phyloP scores from a whole-genome alignment of 1,140 invertebrate genomes.

The Tetramorium alpestre region DNA sequence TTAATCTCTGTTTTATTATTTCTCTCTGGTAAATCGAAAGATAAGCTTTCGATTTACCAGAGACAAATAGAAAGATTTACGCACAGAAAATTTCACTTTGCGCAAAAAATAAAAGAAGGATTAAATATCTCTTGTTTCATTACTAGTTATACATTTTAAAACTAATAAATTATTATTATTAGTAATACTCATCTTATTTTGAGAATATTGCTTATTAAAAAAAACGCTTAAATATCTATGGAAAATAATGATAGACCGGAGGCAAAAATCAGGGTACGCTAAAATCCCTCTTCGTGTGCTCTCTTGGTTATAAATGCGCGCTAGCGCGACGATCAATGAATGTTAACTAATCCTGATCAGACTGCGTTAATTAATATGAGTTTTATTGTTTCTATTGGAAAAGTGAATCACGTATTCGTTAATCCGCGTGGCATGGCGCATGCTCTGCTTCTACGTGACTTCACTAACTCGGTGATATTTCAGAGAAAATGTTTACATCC shows the following conservation, averaged over 20 bases:
- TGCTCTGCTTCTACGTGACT: not conserved
- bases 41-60: not conserved
- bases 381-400: slow-evolving; percentile 40
- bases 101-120: not conserved
- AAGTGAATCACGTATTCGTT: slow-evolving; percentile 12
- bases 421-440: not conserved
- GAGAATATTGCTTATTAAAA: not conserved
- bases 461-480: not conserved
- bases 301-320: not conserved
- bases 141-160: not conserved
- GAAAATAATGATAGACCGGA: not conserved
- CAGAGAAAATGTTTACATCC: slow-evolving; percentile 17
- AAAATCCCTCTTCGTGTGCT: not conserved
- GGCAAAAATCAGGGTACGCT: too few species aligned
- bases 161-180: not conserved
- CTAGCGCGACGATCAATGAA: slow-evolving; percentile 25
- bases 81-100: not conserved
- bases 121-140: not conserved
- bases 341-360: slow-evolving; percentile 27
- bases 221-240: not conserved
- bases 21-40: not conserved
- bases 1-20: not conserved
- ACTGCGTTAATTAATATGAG: slow-evolving; percentile 42
- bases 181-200: not conserved
- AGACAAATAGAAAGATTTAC: not conserved